Evolutionary conservation across 2,888 invertebrate genomes (phyloP).

Genomic region (Drosophila barbarae): DNA sequence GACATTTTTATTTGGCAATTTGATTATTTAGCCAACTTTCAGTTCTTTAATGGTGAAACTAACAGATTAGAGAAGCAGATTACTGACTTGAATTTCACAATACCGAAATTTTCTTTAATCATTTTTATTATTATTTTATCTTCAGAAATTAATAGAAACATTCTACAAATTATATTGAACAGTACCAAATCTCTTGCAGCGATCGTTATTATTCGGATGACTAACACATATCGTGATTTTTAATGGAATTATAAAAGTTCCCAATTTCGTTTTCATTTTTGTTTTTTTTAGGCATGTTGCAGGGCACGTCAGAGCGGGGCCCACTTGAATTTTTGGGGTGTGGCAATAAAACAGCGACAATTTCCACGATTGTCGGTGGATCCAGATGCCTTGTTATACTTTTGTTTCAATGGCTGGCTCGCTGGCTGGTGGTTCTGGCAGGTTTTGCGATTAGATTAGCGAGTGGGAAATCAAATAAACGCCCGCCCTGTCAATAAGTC

Average conservation of each 20-base stretch:
- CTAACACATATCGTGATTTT: constrained; percentile 23
- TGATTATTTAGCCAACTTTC: background rate
- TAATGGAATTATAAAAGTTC: constrained; percentile 24
- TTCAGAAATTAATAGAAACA: no score
- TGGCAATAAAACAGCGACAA: constrained; percentile 68
- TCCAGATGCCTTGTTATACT: constrained; percentile 51
- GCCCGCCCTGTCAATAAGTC: constrained; percentile 55
- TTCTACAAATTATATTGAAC: no score
- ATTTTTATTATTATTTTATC: background rate
- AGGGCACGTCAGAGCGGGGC: constrained; percentile 21
- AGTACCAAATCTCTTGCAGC: background rate
- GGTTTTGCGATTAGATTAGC: constrained; percentile 70
- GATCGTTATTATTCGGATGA: constrained; percentile 7
- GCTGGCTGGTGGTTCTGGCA: constrained; percentile 41
- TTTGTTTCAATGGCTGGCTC: constrained; percentile 58
- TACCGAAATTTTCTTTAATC: background rate
- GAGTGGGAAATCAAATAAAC: constrained; percentile 45
- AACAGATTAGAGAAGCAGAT: background rate
- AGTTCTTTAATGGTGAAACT: background rate
- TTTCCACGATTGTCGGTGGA: constrained; percentile 24
- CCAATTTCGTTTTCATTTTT: constrained; percentile 5
- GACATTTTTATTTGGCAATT: background rate
- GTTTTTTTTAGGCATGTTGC: constrained; percentile 17
- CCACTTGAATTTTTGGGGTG: constrained; percentile 57
- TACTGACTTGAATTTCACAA: background rate